Percentiles rank a stretch among this genome's conserved stretches.
phyloP scores from a whole-genome alignment of 2,113 vertebrate species.

The Delphinapterus leucas region DNA sequence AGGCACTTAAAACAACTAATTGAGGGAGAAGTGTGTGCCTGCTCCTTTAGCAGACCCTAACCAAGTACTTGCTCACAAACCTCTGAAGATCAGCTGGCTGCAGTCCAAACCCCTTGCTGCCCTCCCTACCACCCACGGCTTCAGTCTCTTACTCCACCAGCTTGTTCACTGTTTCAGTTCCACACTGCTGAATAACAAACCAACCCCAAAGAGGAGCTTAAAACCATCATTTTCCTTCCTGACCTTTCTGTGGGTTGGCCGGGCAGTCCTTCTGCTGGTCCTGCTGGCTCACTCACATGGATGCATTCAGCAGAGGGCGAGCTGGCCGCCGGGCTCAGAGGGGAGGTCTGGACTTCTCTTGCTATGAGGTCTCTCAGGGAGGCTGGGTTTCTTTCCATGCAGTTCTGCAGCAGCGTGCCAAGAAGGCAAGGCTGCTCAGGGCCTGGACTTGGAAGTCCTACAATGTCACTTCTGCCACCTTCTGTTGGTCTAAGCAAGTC shows the following conservation, averaged over 20 bases:
- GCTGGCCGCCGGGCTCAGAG: neutral
- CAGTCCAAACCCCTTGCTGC: neutral
- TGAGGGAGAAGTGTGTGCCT: neutral
- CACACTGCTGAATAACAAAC: neutral
- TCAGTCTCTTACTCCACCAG: neutral
- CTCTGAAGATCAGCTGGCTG: neutral
- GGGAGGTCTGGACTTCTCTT: neutral
- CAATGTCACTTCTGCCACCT: neutral
- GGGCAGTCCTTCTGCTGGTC: neutral
- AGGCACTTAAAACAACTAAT: neutral
- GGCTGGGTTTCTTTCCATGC: neutral
- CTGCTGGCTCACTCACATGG: neutral
- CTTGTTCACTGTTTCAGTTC: neutral
- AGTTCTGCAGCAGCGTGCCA: neutral
- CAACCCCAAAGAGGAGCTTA: neutral
- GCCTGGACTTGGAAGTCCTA: neutral
- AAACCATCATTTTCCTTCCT: neutral
- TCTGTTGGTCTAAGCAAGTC: neutral
- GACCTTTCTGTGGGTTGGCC: neutral
- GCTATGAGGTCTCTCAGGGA: neutral
- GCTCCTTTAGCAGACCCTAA: neutral
- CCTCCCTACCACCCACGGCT: fast-evolving
- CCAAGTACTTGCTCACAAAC: neutral
- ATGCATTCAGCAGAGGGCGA: neutral
- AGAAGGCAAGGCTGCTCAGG: neutral